Base-by-base conservation (phyloP, 2,797 vertebrate species). In the Alauda arvensis region DNA sequence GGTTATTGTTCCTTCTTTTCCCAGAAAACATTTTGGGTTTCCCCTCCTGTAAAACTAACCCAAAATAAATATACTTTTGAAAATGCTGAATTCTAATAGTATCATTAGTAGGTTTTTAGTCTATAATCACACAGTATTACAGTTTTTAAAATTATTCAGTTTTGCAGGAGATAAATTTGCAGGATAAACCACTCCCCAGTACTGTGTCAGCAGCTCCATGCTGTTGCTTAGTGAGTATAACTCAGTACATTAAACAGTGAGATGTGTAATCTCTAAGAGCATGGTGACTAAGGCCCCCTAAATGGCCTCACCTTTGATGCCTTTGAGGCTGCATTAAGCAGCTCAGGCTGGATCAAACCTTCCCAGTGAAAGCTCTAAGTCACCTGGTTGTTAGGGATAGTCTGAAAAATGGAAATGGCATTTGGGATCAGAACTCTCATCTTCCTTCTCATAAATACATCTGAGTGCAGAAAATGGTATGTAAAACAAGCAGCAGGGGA, bases 111-210 rank as follows among this genome's bases (percentile, higher is more conserved):
- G 53, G 37, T 48, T 88, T 83, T 84, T 94, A 88, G 61, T 84
- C 83, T 88, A 46, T 71, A 79, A 76, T 83, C 77, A 68, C 75
- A 72, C 28, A 70, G 84, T 82, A 95, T 92, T 93, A 85, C 60
- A 92, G 92, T 78, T 87, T 94, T 90, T 29, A 33, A 88, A 93
- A 82, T 89, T 25, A 91, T 48, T 94, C 85, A 1, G 62, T 87
- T 89, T 83, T 31, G 6, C 26, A 92, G 77, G 80, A 83, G 78
- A 74, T 88, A 29, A 92, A 62, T 83, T 85, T 90, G 67, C 63
- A 87, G 81, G 86, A 90, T 80, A 83, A 86, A 75, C 67, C 40
- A 26, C 34, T 77, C 60, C 78, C n/a, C 53, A 74, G 43, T 8
- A 68, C 39, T 72, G 39, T 78, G 67, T 71, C 72, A 87, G 62